phyloP scores from a whole-genome alignment of 1,140 invertebrate species.

The Nephila pilipes region DNA sequence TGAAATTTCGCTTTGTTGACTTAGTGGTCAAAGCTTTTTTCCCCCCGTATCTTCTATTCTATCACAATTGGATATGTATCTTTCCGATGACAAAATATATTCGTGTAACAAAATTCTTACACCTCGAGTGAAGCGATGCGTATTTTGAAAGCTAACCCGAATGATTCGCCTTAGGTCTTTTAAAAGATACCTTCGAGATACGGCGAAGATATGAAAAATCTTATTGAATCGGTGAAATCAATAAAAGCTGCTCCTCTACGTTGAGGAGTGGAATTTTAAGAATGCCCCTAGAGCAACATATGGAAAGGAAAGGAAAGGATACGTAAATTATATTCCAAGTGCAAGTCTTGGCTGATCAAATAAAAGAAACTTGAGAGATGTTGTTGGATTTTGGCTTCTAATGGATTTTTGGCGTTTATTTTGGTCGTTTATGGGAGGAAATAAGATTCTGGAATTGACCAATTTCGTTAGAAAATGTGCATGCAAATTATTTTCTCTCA shows the following conservation, averaged over 20 bases:
- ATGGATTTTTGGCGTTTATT: too few relatives aligned
- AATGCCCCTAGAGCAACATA: background rate
- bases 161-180: background rate
- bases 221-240: background rate
- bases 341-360: background rate
- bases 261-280: conserved; percentile 2
- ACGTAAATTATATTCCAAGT: background rate
- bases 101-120: too few relatives aligned
- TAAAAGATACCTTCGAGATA: background rate
- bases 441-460: too few relatives aligned
- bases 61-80: too few relatives aligned
- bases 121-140: background rate
- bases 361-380: background rate
- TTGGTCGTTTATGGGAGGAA: too few relatives aligned
- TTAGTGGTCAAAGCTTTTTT: too few relatives aligned
- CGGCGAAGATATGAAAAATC: background rate
- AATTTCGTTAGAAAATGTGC: too few relatives aligned
- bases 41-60: too few relatives aligned
- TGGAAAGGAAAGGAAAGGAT: background rate
- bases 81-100: too few relatives aligned
- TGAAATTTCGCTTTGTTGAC: too few relatives aligned
- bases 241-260: background rate
- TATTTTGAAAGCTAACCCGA: background rate
- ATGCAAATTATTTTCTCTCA: too few relatives aligned
- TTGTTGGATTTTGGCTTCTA: background rate